A percentile compares a stretch with the other conserved stretches of the same genome.
Evolutionary conservation across 2,113 vertebrate species (phyloP).

Genomic region (Labeo rohita): DNA sequence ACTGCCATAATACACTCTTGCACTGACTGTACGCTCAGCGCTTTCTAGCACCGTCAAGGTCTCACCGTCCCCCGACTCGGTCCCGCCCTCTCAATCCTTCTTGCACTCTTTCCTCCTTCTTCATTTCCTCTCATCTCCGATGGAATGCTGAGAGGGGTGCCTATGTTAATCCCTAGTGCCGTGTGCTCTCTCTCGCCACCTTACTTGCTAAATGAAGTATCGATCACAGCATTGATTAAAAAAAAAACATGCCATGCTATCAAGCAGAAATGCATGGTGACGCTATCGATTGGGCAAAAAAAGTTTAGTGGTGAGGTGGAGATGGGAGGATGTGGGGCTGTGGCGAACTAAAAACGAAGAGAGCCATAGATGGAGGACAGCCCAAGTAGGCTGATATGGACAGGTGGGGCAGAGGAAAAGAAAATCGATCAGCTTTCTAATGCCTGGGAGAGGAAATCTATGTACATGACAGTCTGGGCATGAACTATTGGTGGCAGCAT

Average conservation of each 20-base stretch:
- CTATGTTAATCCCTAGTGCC: constrained; percentile 50
- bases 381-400: neutral
- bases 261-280: constrained; percentile 49
- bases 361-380: neutral
- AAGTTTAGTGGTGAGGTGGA: neutral
- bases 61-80: neutral
- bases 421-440: constrained; percentile 44
- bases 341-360: neutral
- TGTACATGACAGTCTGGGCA: constrained; percentile 27
- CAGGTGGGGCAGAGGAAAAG: constrained; percentile 21
- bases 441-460: constrained; percentile 39
- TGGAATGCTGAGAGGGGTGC: neutral
- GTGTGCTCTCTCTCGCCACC: constrained; percentile 1
- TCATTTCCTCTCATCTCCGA: neutral
- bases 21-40: neutral
- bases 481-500: constrained; percentile 35
- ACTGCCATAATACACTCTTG: neutral
- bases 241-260: constrained; percentile 46
- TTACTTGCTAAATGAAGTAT: constrained; percentile 62
- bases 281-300: constrained; percentile 48
- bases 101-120: constrained; percentile 13
- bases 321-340: constrained; percentile 22
- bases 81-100: constrained; percentile 23
- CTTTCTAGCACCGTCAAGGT: neutral
- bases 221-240: constrained; percentile 61